phyloP scores from a whole-genome alignment of 2,888 invertebrate species.

The Blera fallax region DNA sequence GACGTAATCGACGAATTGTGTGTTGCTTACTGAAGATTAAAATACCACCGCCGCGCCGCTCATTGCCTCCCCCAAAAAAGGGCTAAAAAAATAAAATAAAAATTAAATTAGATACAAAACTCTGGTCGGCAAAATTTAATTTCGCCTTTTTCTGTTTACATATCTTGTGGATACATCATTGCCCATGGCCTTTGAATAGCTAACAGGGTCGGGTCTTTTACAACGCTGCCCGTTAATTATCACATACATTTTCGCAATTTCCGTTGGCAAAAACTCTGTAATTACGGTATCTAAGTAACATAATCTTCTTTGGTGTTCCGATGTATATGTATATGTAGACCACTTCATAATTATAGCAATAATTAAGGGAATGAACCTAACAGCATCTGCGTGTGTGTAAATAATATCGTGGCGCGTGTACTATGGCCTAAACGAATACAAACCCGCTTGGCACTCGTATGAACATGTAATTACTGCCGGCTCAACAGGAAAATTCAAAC shows the following conservation, averaged over 20 bases:
- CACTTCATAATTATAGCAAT: constrained; percentile 11
- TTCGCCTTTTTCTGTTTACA: background rate
- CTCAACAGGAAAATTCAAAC: constrained; percentile 40
- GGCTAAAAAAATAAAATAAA: background rate
- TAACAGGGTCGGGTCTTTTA: background rate
- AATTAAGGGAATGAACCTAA: constrained; percentile 9
- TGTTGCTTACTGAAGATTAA: background rate
- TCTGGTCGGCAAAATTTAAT: constrained; percentile 8
- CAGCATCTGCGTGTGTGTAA: background rate
- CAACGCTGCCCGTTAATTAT: background rate
- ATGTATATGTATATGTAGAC: background rate
- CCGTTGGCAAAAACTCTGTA: background rate
- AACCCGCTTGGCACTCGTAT: background rate
- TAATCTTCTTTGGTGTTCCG: constrained; percentile 10
- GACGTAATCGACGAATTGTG: no score
- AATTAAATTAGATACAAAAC: background rate
- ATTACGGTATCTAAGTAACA: constrained; percentile 19
- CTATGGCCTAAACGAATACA: background rate
- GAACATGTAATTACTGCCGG: background rate
- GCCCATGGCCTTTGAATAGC: background rate
- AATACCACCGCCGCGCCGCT: background rate
- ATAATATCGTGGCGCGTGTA: background rate
- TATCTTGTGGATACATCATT: background rate
- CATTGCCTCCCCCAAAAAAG: background rate
- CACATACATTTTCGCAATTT: background rate